Conservation (phyloP, 1,140 invertebrate species). For the Zaprionus gabonicus region DNA sequence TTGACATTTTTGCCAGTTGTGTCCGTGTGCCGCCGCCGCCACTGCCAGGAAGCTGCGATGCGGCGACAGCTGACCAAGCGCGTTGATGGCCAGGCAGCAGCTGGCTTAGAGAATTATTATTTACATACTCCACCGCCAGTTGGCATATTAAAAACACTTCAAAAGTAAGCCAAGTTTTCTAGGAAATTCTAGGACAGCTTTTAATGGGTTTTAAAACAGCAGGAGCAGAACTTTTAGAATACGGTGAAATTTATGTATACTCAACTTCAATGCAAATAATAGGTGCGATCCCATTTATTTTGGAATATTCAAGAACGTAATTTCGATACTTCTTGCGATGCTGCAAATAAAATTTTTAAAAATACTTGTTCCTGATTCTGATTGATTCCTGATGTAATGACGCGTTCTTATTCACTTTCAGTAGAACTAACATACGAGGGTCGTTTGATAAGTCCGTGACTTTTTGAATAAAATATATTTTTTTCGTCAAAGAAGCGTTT, state of each 20-base stretch:
- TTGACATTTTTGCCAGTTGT: conserved; percentile 71
- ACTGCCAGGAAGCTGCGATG: conserved; percentile 54
- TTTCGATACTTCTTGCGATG: too few species aligned
- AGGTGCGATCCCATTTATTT: too few species aligned
- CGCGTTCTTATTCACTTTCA: too few species aligned
- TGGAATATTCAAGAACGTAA: too few species aligned
- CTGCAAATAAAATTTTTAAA: too few species aligned
- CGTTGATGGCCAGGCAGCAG: conserved; percentile 58
- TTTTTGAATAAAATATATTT: too few species aligned
- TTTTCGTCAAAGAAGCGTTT: too few species aligned
- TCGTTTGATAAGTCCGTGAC: too few species aligned
- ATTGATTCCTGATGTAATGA: too few species aligned
- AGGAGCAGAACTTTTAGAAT: neutral
- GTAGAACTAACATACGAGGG: too few species aligned
- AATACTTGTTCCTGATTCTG: too few species aligned
- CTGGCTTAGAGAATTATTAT: conserved; percentile 42
- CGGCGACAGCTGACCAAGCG: conserved; percentile 69
- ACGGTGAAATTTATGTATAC: neutral
- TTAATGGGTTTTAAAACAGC: neutral
- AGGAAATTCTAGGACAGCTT: neutral
- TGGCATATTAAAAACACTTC: conserved; percentile 42
- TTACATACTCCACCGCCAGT: conserved; percentile 34
- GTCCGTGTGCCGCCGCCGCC: conserved; percentile 16
- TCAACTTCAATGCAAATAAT: too few species aligned
- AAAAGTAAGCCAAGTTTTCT: neutral